phyloP scores from a whole-genome alignment of 1,140 invertebrate genomes.

The Armadillidium nasatum region DNA sequence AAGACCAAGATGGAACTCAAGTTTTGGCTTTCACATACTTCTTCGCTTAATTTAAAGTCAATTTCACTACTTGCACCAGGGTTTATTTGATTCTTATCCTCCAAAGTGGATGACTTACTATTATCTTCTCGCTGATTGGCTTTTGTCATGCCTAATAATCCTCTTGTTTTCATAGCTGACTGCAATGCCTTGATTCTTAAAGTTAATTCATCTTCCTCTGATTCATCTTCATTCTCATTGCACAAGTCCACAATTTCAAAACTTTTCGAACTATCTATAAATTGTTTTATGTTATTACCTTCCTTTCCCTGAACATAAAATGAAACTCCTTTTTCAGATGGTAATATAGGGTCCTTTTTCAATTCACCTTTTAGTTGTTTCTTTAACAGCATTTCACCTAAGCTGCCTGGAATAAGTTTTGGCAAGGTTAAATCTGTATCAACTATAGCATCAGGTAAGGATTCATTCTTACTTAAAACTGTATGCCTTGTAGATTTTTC shows the following conservation, averaged over 20 bases:
- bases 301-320: not conserved
- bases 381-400: constrained; percentile 26
- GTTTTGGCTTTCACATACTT: not conserved
- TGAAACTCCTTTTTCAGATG: not conserved
- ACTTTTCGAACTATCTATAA: constrained; percentile 7
- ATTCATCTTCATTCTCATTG: constrained; percentile 21
- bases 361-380: constrained; percentile 22
- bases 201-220: constrained; percentile 37
- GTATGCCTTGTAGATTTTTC: no score
- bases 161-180: constrained; percentile 31
- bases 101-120: not conserved
- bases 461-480: no score
- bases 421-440: not conserved
- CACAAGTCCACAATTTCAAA: not conserved
- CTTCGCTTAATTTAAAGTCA: not conserved
- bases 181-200: constrained; percentile 32
- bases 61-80: not conserved
- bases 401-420: constrained; percentile 10
- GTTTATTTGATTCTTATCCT: no score
- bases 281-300: not conserved
- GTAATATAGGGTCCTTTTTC: not conserved
- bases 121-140: no score
- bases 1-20: not conserved
- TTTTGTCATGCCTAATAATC: constrained; percentile 1
- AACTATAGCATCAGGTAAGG: no score